Base-by-base conservation (phyloP, 2,113 vertebrate genomes). In the Psophia crepitans region DNA sequence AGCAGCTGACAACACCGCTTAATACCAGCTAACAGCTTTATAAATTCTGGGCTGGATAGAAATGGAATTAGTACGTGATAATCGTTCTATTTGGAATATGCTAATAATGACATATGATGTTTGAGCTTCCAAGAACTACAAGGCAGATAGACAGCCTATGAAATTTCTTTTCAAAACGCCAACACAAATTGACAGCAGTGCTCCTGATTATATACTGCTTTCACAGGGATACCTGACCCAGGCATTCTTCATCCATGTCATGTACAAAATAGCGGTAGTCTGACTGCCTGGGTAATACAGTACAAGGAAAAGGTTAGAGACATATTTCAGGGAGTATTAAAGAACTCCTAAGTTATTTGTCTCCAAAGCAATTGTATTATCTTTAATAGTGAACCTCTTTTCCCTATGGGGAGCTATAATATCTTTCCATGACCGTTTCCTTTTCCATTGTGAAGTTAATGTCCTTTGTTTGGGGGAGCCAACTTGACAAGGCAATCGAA, bases 251-350 rank as follows among this genome's bases (percentile, higher is more conserved):
- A 92, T 69, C 63, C 23, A 14, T 51, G 30, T 80, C 37, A 61
- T 41, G n/a, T 35, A 83, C 2, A 5, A 86, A 89, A 89, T 27
- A 86, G 49, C n/a, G 6, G 9, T 54, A 86, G 70, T 33, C 8
- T 20, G 33, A 93, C 20, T 89, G 77, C 82, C 58, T 76, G 53
- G 11, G 7, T 82, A 91, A 89, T 73, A 58, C 8, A 92, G 58
- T 30, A 35, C 69, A 49, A 74, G 16, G 21, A 66, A 95, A 95
- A 90, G 64, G 76, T 84, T 90, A 87, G 54, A 86, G 24, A 61
- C 8, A 30, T 79, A 95, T 93, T 91, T 95, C 70, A 94, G 58
- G 23, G 23, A 83, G 32, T 84, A 74, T 65, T 91, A 83, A 91
- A 77, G 35, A 95, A 54, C 44, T 61, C 26, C 10, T 6, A 41